Evolutionary conservation across 2,797 vertebrate genomes (phyloP).

Genomic region (Rhynchonycteris naso): DNA sequence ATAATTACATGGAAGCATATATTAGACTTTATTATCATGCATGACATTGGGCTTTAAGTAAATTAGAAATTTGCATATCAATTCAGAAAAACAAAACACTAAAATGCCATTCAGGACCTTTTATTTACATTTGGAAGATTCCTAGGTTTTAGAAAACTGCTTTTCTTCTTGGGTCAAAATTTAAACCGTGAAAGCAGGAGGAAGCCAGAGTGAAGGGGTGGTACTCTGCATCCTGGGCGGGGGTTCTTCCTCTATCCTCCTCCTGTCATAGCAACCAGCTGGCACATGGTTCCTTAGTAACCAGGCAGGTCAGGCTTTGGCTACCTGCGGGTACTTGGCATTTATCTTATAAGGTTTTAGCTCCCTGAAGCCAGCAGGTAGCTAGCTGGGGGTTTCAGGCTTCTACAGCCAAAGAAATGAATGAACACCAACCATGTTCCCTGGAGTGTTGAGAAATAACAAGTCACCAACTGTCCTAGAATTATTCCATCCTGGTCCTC

Average conservation of each 20-base stretch:
- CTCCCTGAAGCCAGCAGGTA: not conserved
- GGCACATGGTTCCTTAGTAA: slow-evolving; percentile 81
- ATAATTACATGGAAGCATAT: slow-evolving; percentile 85
- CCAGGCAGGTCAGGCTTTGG: slow-evolving; percentile 71
- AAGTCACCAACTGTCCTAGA: not conserved
- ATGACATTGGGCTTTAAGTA: slow-evolving; percentile 84
- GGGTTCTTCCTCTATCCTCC: not conserved
- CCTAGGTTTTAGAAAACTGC: slow-evolving; percentile 61
- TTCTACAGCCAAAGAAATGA: slow-evolving; percentile 14
- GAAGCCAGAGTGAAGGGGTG: slow-evolving; percentile 59
- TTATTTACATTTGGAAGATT: slow-evolving; percentile 77
- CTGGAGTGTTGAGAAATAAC: slow-evolving; percentile 10
- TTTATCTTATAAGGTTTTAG: slow-evolving; percentile 62
- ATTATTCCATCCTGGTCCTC: not conserved
- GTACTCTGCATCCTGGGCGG: not conserved
- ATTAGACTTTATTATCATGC: slow-evolving; percentile 84
- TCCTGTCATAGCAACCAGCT: slow-evolving; percentile 67
- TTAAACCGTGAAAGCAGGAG: slow-evolving; percentile 76
- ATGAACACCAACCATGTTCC: not conserved
- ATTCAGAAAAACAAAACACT: slow-evolving; percentile 60
- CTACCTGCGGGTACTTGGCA: slow-evolving; percentile 70
- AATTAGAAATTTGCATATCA: slow-evolving; percentile 84
- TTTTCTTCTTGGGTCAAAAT: slow-evolving; percentile 66
- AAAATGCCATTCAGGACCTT: slow-evolving; percentile 81
- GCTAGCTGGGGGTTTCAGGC: not conserved